These are phyloP conservation scores for Operophtera brumata DNA, from an alignment of 2,888 invertebrate species.

Conservation along the genomic window DNA sequence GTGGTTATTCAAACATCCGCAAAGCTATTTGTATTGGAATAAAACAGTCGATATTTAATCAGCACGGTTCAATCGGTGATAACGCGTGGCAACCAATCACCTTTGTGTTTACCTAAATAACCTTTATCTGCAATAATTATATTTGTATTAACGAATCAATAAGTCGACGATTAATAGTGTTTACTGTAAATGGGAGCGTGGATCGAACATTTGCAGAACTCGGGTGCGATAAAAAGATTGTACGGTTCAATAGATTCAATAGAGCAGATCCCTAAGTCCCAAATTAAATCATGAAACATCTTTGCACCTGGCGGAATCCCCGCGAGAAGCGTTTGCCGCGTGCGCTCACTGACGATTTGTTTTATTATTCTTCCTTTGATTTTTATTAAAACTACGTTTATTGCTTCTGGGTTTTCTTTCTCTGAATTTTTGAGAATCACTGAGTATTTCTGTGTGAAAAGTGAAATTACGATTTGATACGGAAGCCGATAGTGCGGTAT, in stretches of 20 bases:
- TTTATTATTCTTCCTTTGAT: conserved; percentile 61
- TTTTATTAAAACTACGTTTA: conserved; percentile 41
- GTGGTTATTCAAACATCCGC: conserved; percentile 68
- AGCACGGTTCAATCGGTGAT: conserved; percentile 29
- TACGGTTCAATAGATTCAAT: conserved; percentile 76
- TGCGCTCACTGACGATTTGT: conserved; percentile 62
- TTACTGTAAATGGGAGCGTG: conserved; percentile 39
- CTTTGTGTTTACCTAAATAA: conserved; percentile 25
- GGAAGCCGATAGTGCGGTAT: no score
- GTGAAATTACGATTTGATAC: no score
- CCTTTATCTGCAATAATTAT: conserved; percentile 23
- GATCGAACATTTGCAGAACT: conserved; percentile 51
- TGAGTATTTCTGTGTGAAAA: background rate
- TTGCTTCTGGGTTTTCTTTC: conserved; percentile 30
- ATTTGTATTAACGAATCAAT: conserved; percentile 34
- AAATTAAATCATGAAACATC: conserved; percentile 80
- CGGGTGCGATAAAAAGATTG: conserved; percentile 68
- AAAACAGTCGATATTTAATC: conserved; percentile 61
- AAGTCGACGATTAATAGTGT: conserved; percentile 27
- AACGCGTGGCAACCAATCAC: conserved; percentile 21
- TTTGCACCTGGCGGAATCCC: conserved; percentile 71
- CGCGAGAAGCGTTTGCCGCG: conserved; percentile 58
- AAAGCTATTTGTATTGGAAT: conserved; percentile 63
- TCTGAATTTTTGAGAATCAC: background rate
- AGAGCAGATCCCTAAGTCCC: conserved; percentile 77